Conservation (phyloP, 2,113 vertebrate species). For the Thalassarche chlororhynchos region DNA sequence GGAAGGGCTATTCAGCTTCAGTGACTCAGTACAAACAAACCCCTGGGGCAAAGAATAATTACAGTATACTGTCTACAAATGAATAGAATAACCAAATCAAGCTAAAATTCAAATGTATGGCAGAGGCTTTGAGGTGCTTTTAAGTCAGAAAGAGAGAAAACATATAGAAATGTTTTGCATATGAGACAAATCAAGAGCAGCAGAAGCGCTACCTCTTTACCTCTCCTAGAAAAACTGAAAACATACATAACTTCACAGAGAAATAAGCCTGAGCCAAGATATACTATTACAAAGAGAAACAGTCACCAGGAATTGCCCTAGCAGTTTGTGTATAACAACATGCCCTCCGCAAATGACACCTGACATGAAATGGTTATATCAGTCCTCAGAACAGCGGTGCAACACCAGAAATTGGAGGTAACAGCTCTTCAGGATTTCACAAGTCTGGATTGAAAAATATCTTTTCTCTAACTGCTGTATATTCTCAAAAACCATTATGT, state of each 20-base stretch:
- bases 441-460: neutral
- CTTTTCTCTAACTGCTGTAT: neutral
- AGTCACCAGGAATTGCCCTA: neutral
- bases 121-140: neutral
- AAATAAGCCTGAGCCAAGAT: neutral
- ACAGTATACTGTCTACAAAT: neutral
- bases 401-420: neutral
- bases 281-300: neutral
- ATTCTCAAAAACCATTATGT: neutral
- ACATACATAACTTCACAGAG: neutral
- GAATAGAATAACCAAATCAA: slow-evolving; percentile 11
- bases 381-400: neutral
- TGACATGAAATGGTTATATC: neutral
- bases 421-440: neutral
- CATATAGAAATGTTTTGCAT: neutral
- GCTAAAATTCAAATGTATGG: neutral
- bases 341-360: accelerated
- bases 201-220: neutral
- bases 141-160: neutral
- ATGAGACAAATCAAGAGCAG: neutral
- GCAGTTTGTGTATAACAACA: neutral
- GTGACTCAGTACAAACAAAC: slow-evolving; percentile 16
- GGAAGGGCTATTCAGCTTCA: slow-evolving; percentile 46
- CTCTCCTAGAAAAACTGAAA: neutral
- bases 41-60: slow-evolving; percentile 25